Base-by-base conservation (phyloP, 2,888 invertebrate genomes). In the Drosophila dives region DNA sequence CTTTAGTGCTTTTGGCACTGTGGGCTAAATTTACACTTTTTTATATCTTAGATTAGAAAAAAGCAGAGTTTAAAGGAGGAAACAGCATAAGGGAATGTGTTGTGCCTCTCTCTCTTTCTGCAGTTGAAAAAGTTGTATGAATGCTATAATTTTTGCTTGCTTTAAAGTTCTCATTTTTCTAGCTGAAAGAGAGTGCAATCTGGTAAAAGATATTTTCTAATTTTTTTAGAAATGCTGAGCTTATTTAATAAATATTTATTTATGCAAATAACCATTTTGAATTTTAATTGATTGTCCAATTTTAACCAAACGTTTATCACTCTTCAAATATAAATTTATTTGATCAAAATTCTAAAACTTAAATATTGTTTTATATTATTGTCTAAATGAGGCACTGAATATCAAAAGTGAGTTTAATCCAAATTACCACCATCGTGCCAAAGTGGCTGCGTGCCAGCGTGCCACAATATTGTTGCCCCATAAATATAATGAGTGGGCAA, bases 401-500 rank as follows among this genome's bases (percentile, higher is more conserved):
- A n/a, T 40, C 10, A 10, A 11, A n/a, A 3, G 8, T 1, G 45
- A 23, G 15, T 45, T 23, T 23, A 45, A 15, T 23, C 15, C 2
- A 55, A 17, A 55, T 55, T 12, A n/a, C 12, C 26, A 38, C 12
- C 55, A 55, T 29, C 8, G 29, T 38, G 38, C 20, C 45, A 17
- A 17, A 8, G 38, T 38, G n/a, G 32, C 64, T 59, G 48, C 26
- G 26, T 40, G 10, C n/a, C 4, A n/a, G 4, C 10, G 40, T n/a
- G 11, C 20, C 60, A 59, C 38, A 12, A 38, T 49, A 12, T 12
- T 17, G 32, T 20, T 29, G 17, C 50, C 32, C 45, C 58, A 72
- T 65, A 68, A 75, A 70, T 58, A 65, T 75, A 68, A 72, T 78
- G 74, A 64, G 68, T 72, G 60, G 56, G 69, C 38, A 70, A 72